A percentile compares a stretch with the other conserved stretches of the same genome.
These are phyloP conservation scores for Lepidochitona cinerea DNA, from an alignment of 2,888 invertebrate genomes.

Conservation along the genomic window DNA sequence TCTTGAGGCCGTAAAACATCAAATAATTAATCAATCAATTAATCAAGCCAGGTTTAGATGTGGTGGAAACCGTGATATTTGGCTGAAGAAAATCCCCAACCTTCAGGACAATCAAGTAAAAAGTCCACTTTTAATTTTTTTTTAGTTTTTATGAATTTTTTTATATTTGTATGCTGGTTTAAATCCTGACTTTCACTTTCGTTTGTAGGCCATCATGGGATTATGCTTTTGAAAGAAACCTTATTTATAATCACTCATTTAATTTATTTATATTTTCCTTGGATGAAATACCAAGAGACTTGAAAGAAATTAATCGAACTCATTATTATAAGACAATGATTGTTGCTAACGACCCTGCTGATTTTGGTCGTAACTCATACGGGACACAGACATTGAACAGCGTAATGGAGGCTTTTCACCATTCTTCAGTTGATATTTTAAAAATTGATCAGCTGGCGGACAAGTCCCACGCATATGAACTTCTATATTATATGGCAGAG, in stretches of 20 bases:
- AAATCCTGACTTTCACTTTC: too few relatives aligned
- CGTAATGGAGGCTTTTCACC: slow-evolving; percentile 43
- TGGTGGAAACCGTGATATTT: too few relatives aligned
- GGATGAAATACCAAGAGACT: slow-evolving; percentile 22
- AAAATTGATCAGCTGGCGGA: slow-evolving; percentile 51
- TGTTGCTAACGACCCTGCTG: slow-evolving; percentile 64
- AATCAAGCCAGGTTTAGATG: too few relatives aligned
- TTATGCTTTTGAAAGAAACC: slow-evolving; percentile 46
- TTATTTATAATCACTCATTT: slow-evolving; percentile 52
- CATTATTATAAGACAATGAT: slow-evolving; percentile 44
- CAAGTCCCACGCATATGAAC: slow-evolving; percentile 49
- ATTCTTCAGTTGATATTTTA: slow-evolving; percentile 50
- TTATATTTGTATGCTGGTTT: too few relatives aligned
- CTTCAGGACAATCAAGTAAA: too few relatives aligned
- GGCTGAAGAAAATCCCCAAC: too few relatives aligned
- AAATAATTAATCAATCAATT: too few relatives aligned
- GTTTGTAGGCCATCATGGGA: slow-evolving; percentile 52
- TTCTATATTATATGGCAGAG: slow-evolving; percentile 59
- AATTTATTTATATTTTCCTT: slow-evolving; percentile 50
- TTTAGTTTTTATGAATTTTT: background rate
- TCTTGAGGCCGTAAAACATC: too few relatives aligned
- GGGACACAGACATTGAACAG: slow-evolving; percentile 63
- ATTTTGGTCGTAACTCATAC: slow-evolving; percentile 63
- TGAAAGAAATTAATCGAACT: slow-evolving; percentile 41
- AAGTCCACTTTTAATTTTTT: too few relatives aligned